Conservation (phyloP, 2,797 vertebrate genomes). For the Enteromius argenteus region DNA sequence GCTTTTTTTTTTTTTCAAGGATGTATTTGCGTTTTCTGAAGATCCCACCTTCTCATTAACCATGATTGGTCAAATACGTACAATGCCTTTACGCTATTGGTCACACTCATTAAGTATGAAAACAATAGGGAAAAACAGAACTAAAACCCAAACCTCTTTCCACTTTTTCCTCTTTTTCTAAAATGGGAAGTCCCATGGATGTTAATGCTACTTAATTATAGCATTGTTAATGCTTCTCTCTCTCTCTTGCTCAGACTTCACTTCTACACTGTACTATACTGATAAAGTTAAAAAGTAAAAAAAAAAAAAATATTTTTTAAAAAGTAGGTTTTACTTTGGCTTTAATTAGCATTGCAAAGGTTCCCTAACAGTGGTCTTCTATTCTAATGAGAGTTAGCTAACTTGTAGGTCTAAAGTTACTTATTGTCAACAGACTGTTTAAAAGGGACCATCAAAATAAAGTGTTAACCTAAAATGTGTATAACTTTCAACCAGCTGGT, state of each 20-base stretch:
- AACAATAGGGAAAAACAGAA: neutral
- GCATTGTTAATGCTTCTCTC: too few relatives aligned
- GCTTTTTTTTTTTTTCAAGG: neutral
- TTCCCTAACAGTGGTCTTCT: neutral
- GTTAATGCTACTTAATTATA: neutral
- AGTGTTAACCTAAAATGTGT: neutral
- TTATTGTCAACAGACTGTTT: too few relatives aligned
- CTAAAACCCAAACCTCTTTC: neutral
- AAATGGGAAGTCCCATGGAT: neutral
- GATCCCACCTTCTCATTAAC: neutral
- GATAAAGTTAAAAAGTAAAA: neutral
- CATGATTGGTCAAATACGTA: neutral
- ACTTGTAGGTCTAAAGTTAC: too few relatives aligned
- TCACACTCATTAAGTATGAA: neutral
- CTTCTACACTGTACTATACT: neutral
- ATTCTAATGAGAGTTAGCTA: too few relatives aligned
- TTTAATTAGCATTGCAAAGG: neutral
- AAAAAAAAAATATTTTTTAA: neutral
- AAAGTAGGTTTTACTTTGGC: neutral
- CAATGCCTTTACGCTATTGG: neutral
- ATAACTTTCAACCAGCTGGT: slow-evolving; percentile 22
- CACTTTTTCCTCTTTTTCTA: neutral
- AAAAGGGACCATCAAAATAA: too few relatives aligned
- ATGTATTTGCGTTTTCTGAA: neutral
- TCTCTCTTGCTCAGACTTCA: neutral